Conservation (phyloP, 2,113 vertebrate genomes). For the Hystrix cristata region DNA sequence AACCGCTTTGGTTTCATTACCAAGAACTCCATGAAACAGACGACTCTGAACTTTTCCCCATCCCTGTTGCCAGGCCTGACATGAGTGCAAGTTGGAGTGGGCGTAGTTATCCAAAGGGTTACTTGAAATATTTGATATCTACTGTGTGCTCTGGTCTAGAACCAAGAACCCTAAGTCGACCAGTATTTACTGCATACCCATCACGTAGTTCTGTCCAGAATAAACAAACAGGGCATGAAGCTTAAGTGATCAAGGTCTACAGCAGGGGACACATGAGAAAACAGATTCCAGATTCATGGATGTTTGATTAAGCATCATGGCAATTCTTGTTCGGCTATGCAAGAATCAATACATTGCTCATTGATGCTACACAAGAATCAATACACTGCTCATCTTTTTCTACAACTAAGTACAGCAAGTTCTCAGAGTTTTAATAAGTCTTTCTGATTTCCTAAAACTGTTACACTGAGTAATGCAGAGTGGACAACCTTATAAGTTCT, state of each 20-base stretch:
- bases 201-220: not conserved
- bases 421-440: too few relatives aligned
- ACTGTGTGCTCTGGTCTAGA: not conserved
- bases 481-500: too few relatives aligned
- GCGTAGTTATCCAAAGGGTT: not conserved
- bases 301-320: not conserved
- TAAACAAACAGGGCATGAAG: not conserved
- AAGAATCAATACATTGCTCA: not conserved
- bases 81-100: not conserved
- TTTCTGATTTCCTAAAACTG: too few relatives aligned
- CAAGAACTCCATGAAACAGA: not conserved
- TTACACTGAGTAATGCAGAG: too few relatives aligned
- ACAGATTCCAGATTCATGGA: not conserved
- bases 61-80: not conserved
- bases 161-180: not conserved
- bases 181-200: not conserved
- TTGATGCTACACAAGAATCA: not conserved
- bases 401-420: too few relatives aligned
- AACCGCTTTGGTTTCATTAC: not conserved
- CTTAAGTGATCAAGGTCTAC: not conserved
- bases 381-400: too few relatives aligned
- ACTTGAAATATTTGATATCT: not conserved
- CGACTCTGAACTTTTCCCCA: not conserved
- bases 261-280: not conserved
- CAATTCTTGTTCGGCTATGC: not conserved